Evolutionary conservation across 2,888 invertebrate species (phyloP), one percentile per base, ranked within the genome.

Genomic region (Pristionchus fissidentatus): DNA sequence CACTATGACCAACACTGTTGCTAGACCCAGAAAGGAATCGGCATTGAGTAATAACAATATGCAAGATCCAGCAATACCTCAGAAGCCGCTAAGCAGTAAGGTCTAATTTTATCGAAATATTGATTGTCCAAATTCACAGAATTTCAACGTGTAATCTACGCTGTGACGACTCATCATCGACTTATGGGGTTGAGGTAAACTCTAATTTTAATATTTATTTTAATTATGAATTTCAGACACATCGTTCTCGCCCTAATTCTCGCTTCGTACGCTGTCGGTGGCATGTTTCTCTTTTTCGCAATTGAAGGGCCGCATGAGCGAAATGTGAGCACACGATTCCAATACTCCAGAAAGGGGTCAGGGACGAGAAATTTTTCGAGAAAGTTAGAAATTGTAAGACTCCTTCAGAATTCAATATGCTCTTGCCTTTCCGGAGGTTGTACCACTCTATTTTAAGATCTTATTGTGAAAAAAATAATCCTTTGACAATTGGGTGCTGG

Each of bases 271-370:
- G 70, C 70, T 0, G 43, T 70, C n/a, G 70, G 41, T 10, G 75
- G 75, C 32, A 77, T 77, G 75, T 77, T 77, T 19, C 13, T 77
- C n/a, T 77, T 77, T 26, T 77, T 29, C 75, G 49, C 49, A 0
- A 77, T 77, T 19, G 75, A 77, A 52, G 75, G n/a, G 49, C 75
- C 75, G 15, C 32, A 77, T 41, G 75, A 77, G 49, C 22, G 75
- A 22, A 26, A 77, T 46, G 75, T 77, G 5, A 66, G 3, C 26
- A 3, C 13, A 26, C 19, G 7, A 66, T 66, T 66, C 29, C 8
- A 13, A 4, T 32, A 8, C 62, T 13, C 3, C 13, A 26, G 62
- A 3, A 15, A 29, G 8, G 62, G 10, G 19, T 29, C 0, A 62
- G n/a, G n/a, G n/a, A n/a, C n/a, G n/a, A n/a, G n/a, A n/a, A n/a